Conservation (phyloP, 2,888 invertebrate species). For the Drosophila lacicola region DNA sequence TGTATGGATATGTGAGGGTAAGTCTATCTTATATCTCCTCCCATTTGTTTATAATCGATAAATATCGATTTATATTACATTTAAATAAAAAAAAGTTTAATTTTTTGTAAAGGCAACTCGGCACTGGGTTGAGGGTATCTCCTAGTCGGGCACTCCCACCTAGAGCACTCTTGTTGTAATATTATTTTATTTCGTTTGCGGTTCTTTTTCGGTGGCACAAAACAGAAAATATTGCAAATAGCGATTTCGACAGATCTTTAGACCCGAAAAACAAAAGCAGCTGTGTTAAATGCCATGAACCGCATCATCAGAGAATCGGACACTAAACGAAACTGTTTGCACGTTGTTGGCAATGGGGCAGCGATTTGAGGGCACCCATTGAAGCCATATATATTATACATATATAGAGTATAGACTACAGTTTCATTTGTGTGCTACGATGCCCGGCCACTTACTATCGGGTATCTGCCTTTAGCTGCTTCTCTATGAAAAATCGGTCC, state of each 20-base stretch:
- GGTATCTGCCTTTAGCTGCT: slow-evolving; percentile 19
- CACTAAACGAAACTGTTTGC: slow-evolving; percentile 23
- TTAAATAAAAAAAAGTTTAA: too few species aligned
- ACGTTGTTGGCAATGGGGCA: slow-evolving; percentile 40
- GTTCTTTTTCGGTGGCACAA: slow-evolving; percentile 33
- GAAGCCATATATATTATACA: slow-evolving; percentile 4
- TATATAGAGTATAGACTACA: slow-evolving; percentile 4
- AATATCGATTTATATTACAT: too few species aligned
- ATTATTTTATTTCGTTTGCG: slow-evolving; percentile 25
- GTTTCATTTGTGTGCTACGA: background rate
- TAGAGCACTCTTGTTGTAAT: background rate
- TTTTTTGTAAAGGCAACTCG: too few species aligned
- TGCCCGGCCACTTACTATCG: background rate
- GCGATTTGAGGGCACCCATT: slow-evolving; percentile 15
- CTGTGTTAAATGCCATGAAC: slow-evolving; percentile 50
- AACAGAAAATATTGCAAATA: slow-evolving; percentile 36
- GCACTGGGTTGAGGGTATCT: too few species aligned
- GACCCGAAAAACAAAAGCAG: slow-evolving; percentile 29
- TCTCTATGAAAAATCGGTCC: background rate
- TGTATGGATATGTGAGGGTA: too few species aligned
- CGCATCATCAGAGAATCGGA: slow-evolving; percentile 21
- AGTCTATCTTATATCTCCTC: too few species aligned
- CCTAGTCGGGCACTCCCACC: too few species aligned
- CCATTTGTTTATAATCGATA: too few species aligned
- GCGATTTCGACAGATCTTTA: slow-evolving; percentile 43